Conservation (phyloP, 2,113 vertebrate species). For the Hyaena hyaena region DNA sequence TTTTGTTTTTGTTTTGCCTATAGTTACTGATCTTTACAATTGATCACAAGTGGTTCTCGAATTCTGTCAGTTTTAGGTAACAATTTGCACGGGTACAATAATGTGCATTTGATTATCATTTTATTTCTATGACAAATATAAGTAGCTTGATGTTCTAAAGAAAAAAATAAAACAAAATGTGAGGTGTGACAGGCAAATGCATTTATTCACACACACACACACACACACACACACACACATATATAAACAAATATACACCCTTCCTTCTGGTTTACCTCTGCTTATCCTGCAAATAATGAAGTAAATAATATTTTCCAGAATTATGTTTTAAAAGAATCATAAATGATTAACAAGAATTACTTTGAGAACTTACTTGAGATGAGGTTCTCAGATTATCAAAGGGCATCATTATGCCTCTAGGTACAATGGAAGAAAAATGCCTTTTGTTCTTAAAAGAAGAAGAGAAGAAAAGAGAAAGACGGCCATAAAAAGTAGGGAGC, state of each 20-base stretch:
- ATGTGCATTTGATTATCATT: not conserved
- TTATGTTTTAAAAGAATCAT: not conserved
- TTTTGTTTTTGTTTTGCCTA: not conserved
- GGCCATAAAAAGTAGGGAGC: not conserved
- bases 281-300: not conserved
- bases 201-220: not conserved
- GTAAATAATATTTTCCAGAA: not conserved
- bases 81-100: not conserved
- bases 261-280: not conserved
- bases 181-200: not conserved
- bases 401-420: too few relatives aligned
- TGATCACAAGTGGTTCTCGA: not conserved
- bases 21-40: not conserved
- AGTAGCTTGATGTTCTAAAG: not conserved
- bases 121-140: not conserved
- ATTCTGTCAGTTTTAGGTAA: constrained; percentile 18
- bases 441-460: not conserved
- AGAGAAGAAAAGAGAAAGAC: not conserved
- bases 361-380: not conserved
- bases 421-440: not conserved
- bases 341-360: not conserved
- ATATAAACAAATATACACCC: not conserved
- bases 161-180: not conserved
- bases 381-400: not conserved
- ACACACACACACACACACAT: not conserved